Percentiles rank a stretch among this genome's conserved stretches.
phyloP scores from a whole-genome alignment of 2,113 vertebrate species.

The Psephotus haematonotus region DNA sequence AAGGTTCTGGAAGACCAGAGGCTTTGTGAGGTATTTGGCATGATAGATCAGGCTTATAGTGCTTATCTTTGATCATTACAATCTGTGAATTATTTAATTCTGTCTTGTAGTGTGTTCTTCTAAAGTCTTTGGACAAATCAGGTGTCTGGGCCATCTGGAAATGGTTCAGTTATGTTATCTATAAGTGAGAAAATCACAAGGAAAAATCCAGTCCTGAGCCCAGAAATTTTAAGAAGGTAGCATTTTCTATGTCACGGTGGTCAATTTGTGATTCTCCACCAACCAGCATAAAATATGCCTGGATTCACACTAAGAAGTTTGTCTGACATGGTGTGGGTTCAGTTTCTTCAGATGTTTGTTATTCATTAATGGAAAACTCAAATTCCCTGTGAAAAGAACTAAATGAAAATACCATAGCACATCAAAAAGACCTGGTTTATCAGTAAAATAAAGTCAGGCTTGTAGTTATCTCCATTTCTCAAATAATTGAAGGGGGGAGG shows the following conservation, averaged over 20 bases:
- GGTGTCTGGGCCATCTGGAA: background rate
- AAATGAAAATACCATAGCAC: background rate
- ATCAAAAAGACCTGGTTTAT: background rate
- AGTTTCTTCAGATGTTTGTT: background rate
- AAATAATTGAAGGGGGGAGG: background rate
- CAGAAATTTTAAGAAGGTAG: background rate
- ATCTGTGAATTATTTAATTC: background rate
- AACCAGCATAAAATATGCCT: background rate
- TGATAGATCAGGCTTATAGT: background rate
- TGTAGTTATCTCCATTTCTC: background rate
- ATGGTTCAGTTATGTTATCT: background rate
- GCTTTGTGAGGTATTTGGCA: background rate
- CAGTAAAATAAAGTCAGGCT: background rate
- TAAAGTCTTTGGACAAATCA: background rate
- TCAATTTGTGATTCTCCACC: background rate
- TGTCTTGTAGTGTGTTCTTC: background rate
- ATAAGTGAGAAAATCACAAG: background rate
- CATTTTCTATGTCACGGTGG: background rate
- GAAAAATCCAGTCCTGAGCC: background rate
- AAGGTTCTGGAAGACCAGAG: background rate
- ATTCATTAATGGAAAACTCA: background rate
- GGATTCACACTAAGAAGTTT: background rate
- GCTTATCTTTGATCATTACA: background rate
- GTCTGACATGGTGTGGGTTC: background rate
- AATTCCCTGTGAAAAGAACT: background rate